A percentile compares a stretch with the other conserved stretches of the same genome.
phyloP scores from a whole-genome alignment of 2,113 vertebrate species.

The Vanacampus margaritifer region DNA sequence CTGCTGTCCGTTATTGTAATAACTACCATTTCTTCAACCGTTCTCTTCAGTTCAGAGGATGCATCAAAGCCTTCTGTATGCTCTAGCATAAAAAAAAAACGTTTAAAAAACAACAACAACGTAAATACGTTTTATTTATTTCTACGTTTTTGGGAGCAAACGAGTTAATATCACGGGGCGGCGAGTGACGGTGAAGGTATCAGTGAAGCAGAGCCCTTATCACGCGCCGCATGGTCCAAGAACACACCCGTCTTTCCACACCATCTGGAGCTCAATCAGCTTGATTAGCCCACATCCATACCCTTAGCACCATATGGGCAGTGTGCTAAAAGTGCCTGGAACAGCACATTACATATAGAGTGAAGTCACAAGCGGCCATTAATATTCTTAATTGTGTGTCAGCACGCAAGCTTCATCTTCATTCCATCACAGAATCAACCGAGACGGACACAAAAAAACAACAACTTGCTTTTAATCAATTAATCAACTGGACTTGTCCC shows the following conservation, averaged over 20 bases:
- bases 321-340: constrained; percentile 37
- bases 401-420: constrained; percentile 7
- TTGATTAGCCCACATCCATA: constrained; percentile 33
- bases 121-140: too few relatives aligned
- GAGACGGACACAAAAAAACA: neutral
- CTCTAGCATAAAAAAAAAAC: too few relatives aligned
- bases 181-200: constrained; percentile 40
- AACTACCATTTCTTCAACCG: too few relatives aligned
- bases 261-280: constrained; percentile 52
- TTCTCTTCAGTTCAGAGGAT: too few relatives aligned
- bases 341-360: constrained; percentile 19
- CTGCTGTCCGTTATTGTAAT: too few relatives aligned
- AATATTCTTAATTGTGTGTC: constrained; percentile 30
- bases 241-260: constrained; percentile 24
- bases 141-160: too few relatives aligned
- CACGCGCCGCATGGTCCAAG: constrained; percentile 27
- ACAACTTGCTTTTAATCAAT: neutral
- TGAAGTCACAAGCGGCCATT: constrained; percentile 18
- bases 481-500: neutral
- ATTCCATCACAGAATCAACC: constrained; percentile 23
- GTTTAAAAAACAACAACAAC: too few relatives aligned
- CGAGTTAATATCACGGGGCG: too few relatives aligned
- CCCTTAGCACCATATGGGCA: constrained; percentile 38
- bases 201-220: constrained; percentile 46
- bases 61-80: too few relatives aligned